Evolutionary conservation across 1,140 invertebrate species (phyloP), one percentile per base, ranked within the genome.

Genomic region (Drosophila ercepeae): DNA sequence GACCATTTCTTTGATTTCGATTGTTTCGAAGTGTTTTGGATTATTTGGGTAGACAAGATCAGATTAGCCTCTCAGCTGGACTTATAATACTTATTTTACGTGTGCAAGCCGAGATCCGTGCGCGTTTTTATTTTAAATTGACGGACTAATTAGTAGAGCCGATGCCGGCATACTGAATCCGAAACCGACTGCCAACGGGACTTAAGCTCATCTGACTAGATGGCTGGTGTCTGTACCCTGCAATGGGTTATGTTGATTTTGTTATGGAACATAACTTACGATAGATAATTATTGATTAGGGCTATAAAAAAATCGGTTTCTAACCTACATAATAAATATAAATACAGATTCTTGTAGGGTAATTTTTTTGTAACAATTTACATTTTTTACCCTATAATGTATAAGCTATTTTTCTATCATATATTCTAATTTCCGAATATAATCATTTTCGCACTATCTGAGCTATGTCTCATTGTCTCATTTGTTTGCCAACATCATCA

Each of bases 141-240:
- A 51, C 51, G 69, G 59, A 89, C 73, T 77, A 77, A 88, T 88
- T 88, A 88, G 77, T 77, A 65, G 77, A 74, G 57, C 49, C 69
- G 81, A 65, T 82, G 73, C 69, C 77, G 73, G 63, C 68, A 54
- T 53, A 86, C 81, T 88, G 73, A 76, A 61, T 46, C 32, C 36
- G 68, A 59, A 44, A 74, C 32, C 11, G 64, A 61, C 51, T 21
- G 32, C 45, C 16, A 58, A 60, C 45, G 14, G 45, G 34, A 23
- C 36, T 19, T 42, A 3, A 44, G 48, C 39, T 67, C 21, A 67
- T 68, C 16, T n/a, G 13, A 14, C 4, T 52, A 11, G 19, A 55
- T n/a, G 51, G 48, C 59, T 54, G 51, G 16, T 51, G 25, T n/a
- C 29, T 53, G 67, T 45, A 58, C 39, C 9, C 1, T 23, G 7